Base-by-base conservation (phyloP, 2,888 invertebrate species). In the Melipona bicolor region DNA sequence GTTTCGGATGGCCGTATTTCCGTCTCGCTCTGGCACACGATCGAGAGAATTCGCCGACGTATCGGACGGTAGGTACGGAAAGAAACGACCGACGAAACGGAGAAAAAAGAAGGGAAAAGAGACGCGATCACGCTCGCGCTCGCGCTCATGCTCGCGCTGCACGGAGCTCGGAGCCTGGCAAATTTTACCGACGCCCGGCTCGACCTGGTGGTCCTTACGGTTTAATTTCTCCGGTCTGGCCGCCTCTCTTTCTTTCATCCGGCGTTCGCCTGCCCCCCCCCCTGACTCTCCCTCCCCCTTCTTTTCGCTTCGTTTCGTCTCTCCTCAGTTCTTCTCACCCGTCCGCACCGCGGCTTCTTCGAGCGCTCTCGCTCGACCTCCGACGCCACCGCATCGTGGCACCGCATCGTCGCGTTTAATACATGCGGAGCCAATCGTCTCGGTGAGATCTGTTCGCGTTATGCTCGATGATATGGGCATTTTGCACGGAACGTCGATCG, bases 391-490 rank as follows among this genome's bases (percentile, higher is more conserved):
- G 43, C 27, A 61, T 78, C 32, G 32, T 32, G 32, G 32, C 54
- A 50, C 80, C 67, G 50, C 27, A 61, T 78, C 43, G 43, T 43
- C 43, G 43, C 43, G 43, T 43, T 59, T 17, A 65, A 36, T 61
- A 62, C 69, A 64, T 52, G 70, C 56, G 50, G 65, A 76, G 43
- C 73, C 64, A 79, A 76, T 73, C 72, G 54, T 68, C 54, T 50
- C 59, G 56, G 32, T 54, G 54, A 64, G 76, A 77, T 69, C 56
- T 27, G 71, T 65, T 70, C 84, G 81, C 82, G 83, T 87, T 78
- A 75, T 71, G 76, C 79, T 77, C 81, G 85, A 90, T 90, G 87
- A 89, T 88, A 83, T 77, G 86, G 81, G 77, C 77, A 84, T 88
- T 89, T 80, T 81, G 81, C 81, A 79, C 77, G 84, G 77, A 62